Conservation (phyloP, 2,888 invertebrate species). For the Belgica antarctica region DNA sequence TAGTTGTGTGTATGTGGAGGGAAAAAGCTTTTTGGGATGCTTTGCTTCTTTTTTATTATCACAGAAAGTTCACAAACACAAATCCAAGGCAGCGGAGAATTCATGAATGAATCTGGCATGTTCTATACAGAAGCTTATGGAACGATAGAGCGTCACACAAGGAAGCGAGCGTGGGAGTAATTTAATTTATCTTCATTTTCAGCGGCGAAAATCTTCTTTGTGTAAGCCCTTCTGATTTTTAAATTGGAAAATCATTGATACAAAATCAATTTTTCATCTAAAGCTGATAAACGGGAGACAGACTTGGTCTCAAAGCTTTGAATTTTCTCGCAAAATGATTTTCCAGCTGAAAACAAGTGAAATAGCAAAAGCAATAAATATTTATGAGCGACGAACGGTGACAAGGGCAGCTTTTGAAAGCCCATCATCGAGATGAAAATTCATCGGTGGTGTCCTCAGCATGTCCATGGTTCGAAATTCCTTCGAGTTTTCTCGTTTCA, state of each 20-base stretch:
- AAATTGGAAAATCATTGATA: background rate
- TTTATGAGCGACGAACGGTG: too few species aligned
- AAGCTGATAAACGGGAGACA: too few species aligned
- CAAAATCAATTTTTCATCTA: background rate
- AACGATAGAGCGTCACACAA: background rate
- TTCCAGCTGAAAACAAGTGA: too few species aligned
- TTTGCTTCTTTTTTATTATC: slow-evolving; percentile 13
- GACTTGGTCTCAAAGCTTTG: background rate
- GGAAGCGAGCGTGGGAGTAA: background rate
- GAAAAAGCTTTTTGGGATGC: background rate
- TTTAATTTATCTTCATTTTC: background rate
- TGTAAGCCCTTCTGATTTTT: slow-evolving; percentile 2
- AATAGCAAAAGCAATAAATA: too few species aligned
- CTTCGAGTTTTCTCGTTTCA: too few species aligned
- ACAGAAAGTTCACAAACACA: background rate
- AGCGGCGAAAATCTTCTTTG: background rate
- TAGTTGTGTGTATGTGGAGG: slow-evolving; percentile 10
- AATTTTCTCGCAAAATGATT: too few species aligned
- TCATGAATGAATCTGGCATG: slow-evolving; percentile 26
- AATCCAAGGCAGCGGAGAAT: background rate
- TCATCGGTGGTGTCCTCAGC: too few species aligned
- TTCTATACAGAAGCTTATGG: background rate
- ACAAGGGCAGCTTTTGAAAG: too few species aligned
- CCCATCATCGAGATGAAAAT: too few species aligned
- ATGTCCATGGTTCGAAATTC: too few species aligned